Conservation (phyloP, 2,113 vertebrate species). For the Stegostoma tigrinum region DNA sequence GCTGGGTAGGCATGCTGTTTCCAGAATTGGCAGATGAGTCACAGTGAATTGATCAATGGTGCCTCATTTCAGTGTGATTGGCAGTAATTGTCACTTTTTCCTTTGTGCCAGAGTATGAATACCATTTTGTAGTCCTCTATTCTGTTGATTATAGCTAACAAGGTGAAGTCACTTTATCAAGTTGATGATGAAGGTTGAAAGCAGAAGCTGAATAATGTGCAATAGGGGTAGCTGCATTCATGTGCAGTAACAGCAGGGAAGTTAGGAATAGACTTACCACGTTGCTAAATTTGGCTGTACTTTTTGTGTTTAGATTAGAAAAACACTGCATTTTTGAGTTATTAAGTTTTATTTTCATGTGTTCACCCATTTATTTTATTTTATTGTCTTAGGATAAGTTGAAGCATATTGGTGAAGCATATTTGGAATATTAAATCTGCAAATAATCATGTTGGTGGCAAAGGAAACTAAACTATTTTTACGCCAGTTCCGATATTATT, state of each 20-base stretch:
- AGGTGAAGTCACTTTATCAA: slow-evolving; percentile 33
- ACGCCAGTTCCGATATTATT: neutral
- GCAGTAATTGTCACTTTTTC: slow-evolving; percentile 28
- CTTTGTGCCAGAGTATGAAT: slow-evolving; percentile 2
- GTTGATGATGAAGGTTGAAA: slow-evolving; percentile 17
- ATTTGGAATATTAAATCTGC: neutral
- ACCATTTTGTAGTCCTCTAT: neutral
- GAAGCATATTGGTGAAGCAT: neutral
- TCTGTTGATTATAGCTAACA: neutral
- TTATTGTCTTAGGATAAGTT: neutral
- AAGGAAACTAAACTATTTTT: neutral
- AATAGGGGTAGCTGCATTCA: neutral
- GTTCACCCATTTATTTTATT: neutral
- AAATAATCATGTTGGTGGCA: neutral
- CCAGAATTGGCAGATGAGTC: slow-evolving; percentile 21
- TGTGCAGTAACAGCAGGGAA: neutral
- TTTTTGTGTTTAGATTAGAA: neutral
- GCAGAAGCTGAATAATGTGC: neutral
- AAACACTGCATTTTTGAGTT: neutral
- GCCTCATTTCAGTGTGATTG: neutral
- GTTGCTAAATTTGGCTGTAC: neutral
- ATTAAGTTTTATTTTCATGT: neutral
- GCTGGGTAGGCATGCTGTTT: slow-evolving; percentile 1
- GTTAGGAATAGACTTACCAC: neutral
- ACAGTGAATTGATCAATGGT: neutral